phyloP scores from a whole-genome alignment of 2,113 vertebrate species.

The Triplophysa rosa region DNA sequence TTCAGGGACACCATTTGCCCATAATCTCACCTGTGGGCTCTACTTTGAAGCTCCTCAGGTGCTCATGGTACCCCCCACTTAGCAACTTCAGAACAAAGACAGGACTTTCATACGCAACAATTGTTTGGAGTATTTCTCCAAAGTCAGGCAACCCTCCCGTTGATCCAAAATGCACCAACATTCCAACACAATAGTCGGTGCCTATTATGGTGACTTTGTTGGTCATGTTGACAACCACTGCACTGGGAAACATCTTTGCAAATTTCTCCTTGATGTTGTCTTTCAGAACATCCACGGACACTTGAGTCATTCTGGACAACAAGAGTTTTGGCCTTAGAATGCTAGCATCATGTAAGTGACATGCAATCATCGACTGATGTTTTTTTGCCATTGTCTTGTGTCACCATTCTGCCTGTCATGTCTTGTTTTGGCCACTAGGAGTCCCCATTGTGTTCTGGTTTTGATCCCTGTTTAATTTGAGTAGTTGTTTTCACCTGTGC shows the following conservation, averaged over 20 bases:
- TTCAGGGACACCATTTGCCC: constrained; percentile 44
- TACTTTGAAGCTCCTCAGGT: constrained; percentile 35
- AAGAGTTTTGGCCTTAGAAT: background rate
- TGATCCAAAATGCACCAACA: constrained; percentile 19
- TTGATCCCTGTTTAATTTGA: too few relatives aligned
- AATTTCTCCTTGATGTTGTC: constrained; percentile 11
- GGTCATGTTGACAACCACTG: background rate
- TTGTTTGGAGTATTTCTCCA: constrained; percentile 19
- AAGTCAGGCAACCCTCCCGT: constrained; percentile 19
- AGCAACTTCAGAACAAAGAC: constrained; percentile 27
- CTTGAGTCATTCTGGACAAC: background rate
- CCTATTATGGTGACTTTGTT: constrained; percentile 4
- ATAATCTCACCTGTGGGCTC: constrained; percentile 24
- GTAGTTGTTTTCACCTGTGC: too few relatives aligned
- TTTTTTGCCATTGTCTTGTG: constrained; percentile 1
- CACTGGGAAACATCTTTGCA: background rate
- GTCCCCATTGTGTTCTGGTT: too few relatives aligned
- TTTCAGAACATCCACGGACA: background rate
- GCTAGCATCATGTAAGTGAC: background rate
- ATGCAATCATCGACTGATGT: constrained; percentile 12
- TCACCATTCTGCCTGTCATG: too few relatives aligned
- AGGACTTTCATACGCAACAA: background rate
- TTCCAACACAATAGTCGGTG: constrained; percentile 18
- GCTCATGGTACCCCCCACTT: constrained; percentile 42
- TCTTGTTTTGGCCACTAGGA: too few relatives aligned